Conservation (phyloP, 2,797 vertebrate species). For the Tokudaia muenninki region DNA sequence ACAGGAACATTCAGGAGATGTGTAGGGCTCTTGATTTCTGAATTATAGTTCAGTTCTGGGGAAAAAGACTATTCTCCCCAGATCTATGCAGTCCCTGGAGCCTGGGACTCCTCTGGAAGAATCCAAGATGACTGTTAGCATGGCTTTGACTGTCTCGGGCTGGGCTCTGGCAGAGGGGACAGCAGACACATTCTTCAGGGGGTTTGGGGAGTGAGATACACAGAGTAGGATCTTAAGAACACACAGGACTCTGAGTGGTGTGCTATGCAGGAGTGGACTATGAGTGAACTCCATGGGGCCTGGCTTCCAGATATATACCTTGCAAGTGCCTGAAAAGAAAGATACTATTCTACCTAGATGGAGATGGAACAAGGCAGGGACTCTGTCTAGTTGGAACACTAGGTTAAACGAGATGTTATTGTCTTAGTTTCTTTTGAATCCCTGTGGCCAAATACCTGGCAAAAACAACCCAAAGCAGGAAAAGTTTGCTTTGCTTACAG, state of each 20-base stretch:
- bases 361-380: not conserved
- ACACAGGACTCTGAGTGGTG: not conserved
- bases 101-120: not conserved
- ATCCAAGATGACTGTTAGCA: not conserved
- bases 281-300: not conserved
- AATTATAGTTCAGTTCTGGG: not conserved
- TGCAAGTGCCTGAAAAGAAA: not conserved
- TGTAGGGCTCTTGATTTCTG: not conserved
- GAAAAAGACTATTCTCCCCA: not conserved
- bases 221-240: not conserved
- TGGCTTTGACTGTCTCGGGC: not conserved
- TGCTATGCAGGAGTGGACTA: too few species aligned
- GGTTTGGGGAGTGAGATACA: fast-evolving
- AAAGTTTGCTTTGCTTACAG: not conserved
- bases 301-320: not conserved
- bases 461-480: not conserved
- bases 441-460: not conserved
- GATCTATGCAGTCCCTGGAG: not conserved
- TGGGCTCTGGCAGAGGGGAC: too few species aligned
- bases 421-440: not conserved
- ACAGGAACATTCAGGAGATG: not conserved
- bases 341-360: not conserved
- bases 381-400: not conserved
- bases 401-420: not conserved
- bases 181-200: not conserved